Evolutionary conservation across 1,140 invertebrate species (phyloP).

Genomic region (Lamellibrachia luymesi): DNA sequence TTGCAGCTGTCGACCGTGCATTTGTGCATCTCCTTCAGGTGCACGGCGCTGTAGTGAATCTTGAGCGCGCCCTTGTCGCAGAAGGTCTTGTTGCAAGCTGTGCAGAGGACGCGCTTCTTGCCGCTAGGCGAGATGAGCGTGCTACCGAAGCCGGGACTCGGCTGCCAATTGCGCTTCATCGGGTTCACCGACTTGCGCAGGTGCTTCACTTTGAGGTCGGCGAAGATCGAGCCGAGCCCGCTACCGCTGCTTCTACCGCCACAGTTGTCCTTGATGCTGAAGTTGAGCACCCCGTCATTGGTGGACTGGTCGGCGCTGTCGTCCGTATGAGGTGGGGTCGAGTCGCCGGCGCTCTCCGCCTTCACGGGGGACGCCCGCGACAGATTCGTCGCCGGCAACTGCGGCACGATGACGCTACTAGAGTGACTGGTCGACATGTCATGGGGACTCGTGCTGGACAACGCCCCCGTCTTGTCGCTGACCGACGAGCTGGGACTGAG

Average conservation of each 20-base stretch:
- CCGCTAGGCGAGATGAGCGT: slow-evolving; percentile 54
- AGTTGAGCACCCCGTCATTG: slow-evolving; percentile 10
- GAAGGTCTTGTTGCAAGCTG: slow-evolving; percentile 97
- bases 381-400: neutral
- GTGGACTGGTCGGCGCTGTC: neutral
- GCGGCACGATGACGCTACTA: slow-evolving; percentile 30
- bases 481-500: slow-evolving; percentile 49
- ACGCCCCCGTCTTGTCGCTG: slow-evolving; percentile 26
- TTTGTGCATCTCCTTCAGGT: slow-evolving; percentile 95
- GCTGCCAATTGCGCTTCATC: slow-evolving; percentile 88
- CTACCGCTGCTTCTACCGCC: neutral
- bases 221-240: slow-evolving; percentile 32
- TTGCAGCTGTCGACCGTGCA: slow-evolving; percentile 98
- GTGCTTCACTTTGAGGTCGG: slow-evolving; percentile 58
- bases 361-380: neutral
- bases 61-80: slow-evolving; percentile 98
- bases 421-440: slow-evolving; percentile 46
- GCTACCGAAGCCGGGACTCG: slow-evolving; percentile 58
- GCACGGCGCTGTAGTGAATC: slow-evolving; percentile 99
- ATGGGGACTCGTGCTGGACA: slow-evolving; percentile 46
- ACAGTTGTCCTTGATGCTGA: slow-evolving; percentile 15
- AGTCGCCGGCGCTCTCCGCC: neutral
- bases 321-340: neutral
- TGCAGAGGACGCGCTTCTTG: slow-evolving; percentile 92
- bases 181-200: slow-evolving; percentile 80